phyloP scores from a whole-genome alignment of 2,113 vertebrate species.

The Hippoglossus stenolepis region DNA sequence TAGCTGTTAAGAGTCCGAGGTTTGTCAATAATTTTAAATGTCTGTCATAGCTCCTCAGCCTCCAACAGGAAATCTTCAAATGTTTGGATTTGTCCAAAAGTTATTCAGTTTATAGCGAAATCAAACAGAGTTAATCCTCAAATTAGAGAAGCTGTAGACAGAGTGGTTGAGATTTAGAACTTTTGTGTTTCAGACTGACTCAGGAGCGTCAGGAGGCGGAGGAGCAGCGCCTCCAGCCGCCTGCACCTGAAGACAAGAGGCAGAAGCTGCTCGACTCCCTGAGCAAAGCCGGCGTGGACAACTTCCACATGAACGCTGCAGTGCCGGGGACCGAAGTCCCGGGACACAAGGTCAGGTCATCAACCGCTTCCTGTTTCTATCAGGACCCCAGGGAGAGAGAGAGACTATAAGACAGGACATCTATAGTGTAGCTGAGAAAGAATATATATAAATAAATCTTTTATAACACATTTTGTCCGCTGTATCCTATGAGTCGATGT shows the following conservation, averaged over 20 bases:
- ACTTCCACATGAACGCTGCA: constrained; percentile 91
- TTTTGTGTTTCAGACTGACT: constrained; percentile 81
- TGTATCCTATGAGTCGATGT: too few relatives aligned
- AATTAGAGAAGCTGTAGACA: too few relatives aligned
- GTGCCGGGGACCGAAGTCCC: constrained; percentile 96
- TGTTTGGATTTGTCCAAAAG: neutral
- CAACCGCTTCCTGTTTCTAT: neutral
- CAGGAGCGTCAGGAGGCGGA: constrained; percentile 85
- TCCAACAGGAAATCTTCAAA: neutral
- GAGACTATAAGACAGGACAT: neutral
- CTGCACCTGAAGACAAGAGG: constrained; percentile 45
- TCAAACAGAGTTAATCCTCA: neutral
- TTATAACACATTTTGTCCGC: too few relatives aligned
- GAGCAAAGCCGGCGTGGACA: constrained; percentile 84
- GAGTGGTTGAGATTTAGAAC: too few relatives aligned
- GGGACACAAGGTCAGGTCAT: constrained; percentile 85
- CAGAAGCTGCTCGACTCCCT: constrained; percentile 78
- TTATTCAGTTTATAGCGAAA: too few relatives aligned
- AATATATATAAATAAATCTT: too few relatives aligned
- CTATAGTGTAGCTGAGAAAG: too few relatives aligned
- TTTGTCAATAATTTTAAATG: neutral
- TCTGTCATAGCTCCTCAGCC: neutral
- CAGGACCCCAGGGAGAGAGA: too few relatives aligned
- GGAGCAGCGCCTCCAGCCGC: constrained; percentile 66
- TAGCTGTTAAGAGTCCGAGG: too few relatives aligned